phyloP scores from a whole-genome alignment of 2,888 invertebrate genomes.

The Neoitamus cyanurus region DNA sequence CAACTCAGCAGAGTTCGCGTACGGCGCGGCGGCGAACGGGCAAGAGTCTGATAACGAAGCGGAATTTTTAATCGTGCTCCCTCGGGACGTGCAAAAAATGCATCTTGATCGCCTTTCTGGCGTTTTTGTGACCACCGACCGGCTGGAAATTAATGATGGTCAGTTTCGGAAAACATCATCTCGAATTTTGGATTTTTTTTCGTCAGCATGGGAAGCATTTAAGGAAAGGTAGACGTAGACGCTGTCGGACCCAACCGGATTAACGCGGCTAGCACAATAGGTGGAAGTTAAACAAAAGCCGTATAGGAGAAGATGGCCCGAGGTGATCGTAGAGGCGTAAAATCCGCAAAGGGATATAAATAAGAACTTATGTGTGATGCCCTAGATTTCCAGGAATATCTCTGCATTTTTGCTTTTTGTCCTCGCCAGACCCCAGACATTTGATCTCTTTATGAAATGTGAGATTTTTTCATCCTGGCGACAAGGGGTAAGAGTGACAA shows the following conservation, averaged over 20 bases:
- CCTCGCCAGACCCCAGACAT: not conserved
- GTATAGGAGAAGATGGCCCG: not conserved
- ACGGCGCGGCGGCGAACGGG: not conserved
- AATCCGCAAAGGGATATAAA: conserved; percentile 19
- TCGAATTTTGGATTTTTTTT: not conserved
- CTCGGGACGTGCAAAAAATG: not conserved
- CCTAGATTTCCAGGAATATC: conserved; percentile 20
- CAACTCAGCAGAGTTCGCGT: not conserved
- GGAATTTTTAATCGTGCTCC: not conserved
- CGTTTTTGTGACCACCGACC: not conserved
- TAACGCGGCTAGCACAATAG: conserved; percentile 7
- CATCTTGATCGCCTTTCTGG: not conserved
- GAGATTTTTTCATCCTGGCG: conserved; percentile 9
- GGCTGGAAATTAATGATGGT: conserved; percentile 37
- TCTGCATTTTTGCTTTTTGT: conserved; percentile 1
- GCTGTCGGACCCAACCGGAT: not conserved
- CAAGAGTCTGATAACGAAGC: conserved; percentile 2
- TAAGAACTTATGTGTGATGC: not conserved
- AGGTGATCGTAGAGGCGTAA: not conserved
- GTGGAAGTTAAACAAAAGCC: not conserved
- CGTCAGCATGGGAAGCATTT: not conserved
- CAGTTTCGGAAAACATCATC: conserved; percentile 4
- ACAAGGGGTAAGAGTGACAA: conserved; percentile 28
- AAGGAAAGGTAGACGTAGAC: not conserved
- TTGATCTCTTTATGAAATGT: conserved; percentile 28